Base-by-base conservation (phyloP, 2,797 vertebrate genomes). In the Chiroxiphia lanceolata region DNA sequence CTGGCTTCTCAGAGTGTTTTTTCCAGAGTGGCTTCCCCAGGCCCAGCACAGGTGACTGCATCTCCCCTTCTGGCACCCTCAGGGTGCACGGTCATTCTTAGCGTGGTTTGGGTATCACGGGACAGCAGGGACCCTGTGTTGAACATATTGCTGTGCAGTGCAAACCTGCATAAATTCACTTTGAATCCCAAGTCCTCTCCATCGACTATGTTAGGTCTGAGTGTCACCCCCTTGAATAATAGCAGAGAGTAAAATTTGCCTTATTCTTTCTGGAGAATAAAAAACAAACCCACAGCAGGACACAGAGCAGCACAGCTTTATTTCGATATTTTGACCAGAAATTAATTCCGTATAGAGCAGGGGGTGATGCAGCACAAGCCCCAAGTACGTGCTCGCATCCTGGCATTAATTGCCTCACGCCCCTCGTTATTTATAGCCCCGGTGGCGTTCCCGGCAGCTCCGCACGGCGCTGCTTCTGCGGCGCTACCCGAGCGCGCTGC, bases 341-440 rank as follows among this genome's bases (percentile, higher is more conserved):
- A 42, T 7, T 5, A 44, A 38, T n/a, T 36, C 63, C 50, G 7
- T 7, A 19, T 1, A 57, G 85, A 48, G 57, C n/a, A 6, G 40
- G 12, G 20, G 27, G 33, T 15, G 90, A 70, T 15, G 44, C 34
- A 51, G 67, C 82, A 18, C 44, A 40, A 82, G 53, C 85, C 34
- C 64, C 44, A 44, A 4, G 42, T 7, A 63, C 9, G 38, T 11
- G 59, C 72, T 87, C 36, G 26, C 33, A 64, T 67, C 81, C 90
- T 91, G 72, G 67, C 93, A 94, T 59, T 51, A 71, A 65, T 19
- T 71, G 63, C 74, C 75, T 29, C 47, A 27, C 22, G 16, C 70
- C 70, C 48, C 60, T 50, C 6, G 91, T 76, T 97, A 93, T 96
- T 95, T 87, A 59, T 68, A 96, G 95, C 87, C 54, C 70, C 7